Percentiles rank a stretch among this genome's conserved stretches.
These are phyloP conservation scores for Drosophila jambulina DNA, from an alignment of 1,140 invertebrate species.

Conservation along the genomic window DNA sequence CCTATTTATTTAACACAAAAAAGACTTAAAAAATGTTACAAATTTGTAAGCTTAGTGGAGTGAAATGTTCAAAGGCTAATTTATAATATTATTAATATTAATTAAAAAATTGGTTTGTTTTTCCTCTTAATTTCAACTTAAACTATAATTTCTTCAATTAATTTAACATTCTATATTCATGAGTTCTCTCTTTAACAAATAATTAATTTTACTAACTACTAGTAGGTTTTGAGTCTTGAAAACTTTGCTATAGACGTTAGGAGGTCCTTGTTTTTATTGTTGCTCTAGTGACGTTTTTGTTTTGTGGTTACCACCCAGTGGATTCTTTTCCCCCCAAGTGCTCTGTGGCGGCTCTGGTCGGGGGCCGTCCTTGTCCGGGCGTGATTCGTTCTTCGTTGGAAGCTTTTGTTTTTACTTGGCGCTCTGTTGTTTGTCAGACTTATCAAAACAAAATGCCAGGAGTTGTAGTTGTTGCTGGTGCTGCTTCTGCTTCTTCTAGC, in stretches of 20 bases:
- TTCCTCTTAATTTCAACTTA: too few relatives aligned
- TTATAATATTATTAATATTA: background rate
- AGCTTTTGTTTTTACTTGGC: constrained; percentile 75
- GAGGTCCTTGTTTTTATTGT: constrained; percentile 35
- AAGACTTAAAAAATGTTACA: background rate
- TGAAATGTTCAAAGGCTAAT: too few relatives aligned
- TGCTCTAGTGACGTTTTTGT: constrained; percentile 69
- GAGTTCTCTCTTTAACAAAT: constrained; percentile 5
- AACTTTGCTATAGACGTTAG: constrained; percentile 3
- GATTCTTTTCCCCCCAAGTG: constrained; percentile 11
- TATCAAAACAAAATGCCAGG: constrained; percentile 78
- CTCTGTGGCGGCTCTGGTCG: background rate
- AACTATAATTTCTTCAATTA: background rate
- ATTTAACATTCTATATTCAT: background rate
- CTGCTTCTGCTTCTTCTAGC: constrained; percentile 23
- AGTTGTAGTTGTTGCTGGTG: constrained; percentile 37
- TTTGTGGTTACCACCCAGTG: constrained; percentile 68
- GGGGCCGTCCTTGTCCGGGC: constrained; percentile 16
- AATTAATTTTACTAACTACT: constrained; percentile 19
- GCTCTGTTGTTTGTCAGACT: constrained; percentile 71
- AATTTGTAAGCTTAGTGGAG: background rate
- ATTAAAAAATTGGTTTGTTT: background rate
- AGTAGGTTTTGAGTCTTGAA: constrained; percentile 12
- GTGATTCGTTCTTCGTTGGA: constrained; percentile 61
- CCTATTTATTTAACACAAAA: too few relatives aligned